Conservation (phyloP, 23 tunicate genomes). For the Oikopleura dioica region DNA sequence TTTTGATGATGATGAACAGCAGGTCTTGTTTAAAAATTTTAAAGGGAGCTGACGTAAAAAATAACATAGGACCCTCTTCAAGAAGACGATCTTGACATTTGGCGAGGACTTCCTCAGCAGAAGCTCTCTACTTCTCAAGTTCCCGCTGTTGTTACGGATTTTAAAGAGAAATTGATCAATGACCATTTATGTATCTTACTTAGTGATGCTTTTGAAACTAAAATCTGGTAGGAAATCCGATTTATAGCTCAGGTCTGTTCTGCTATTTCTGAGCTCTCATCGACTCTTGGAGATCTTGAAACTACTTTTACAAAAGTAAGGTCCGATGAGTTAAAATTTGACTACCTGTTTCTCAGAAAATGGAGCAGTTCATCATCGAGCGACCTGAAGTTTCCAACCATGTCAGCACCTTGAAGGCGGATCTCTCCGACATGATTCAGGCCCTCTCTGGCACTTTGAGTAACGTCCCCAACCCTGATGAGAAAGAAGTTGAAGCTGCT, state of each 20-base stretch:
- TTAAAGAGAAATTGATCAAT: too few relatives aligned
- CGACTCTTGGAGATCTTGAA: constrained; percentile 8
- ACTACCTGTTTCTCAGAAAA: too few relatives aligned
- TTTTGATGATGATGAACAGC: neutral
- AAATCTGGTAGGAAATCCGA: too few relatives aligned
- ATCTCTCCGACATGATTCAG: neutral
- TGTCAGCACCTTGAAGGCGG: neutral
- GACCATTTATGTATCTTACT: too few relatives aligned
- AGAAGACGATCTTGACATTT: neutral
- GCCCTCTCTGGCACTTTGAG: neutral
- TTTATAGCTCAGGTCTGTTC: constrained; percentile 2
- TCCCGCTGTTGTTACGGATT: neutral
- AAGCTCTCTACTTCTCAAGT: neutral
- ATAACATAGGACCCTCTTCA: neutral
- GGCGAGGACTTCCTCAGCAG: neutral
- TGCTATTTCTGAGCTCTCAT: neutral
- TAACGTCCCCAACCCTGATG: neutral
- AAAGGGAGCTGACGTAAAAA: too few relatives aligned
- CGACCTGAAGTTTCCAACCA: neutral
- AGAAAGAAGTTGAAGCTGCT: neutral
- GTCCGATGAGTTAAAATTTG: too few relatives aligned
- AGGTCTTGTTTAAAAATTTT: too few relatives aligned
- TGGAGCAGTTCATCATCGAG: neutral
- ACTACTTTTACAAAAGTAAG: constrained; percentile 10
- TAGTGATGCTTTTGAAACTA: too few relatives aligned